phyloP scores from a whole-genome alignment of 2,797 vertebrate species.

The Esox lucius region DNA sequence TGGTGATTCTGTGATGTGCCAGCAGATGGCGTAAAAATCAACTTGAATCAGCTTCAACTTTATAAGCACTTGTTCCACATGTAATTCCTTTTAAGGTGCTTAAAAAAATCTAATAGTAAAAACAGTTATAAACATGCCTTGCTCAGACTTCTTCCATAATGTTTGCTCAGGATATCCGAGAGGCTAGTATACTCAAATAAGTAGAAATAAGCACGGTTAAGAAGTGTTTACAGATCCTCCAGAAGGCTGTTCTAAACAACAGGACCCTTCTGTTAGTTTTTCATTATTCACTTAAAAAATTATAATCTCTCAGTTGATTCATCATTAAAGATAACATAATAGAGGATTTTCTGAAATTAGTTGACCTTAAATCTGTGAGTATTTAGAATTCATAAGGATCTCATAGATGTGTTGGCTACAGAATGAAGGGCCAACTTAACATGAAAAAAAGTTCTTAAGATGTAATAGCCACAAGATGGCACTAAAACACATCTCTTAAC shows the following conservation, averaged over 20 bases:
- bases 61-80: too few relatives aligned
- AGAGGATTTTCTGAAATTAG: not conserved
- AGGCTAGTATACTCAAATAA: too few relatives aligned
- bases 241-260: too few relatives aligned
- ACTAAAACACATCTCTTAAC: conserved; percentile 27
- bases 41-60: not conserved
- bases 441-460: accelerated
- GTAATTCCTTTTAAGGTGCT: too few relatives aligned
- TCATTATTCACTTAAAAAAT: not conserved
- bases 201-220: too few relatives aligned
- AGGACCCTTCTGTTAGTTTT: too few relatives aligned
- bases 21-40: not conserved
- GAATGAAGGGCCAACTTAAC: not conserved
- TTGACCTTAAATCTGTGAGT: not conserved
- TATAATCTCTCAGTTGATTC: not conserved
- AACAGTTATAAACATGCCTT: not conserved
- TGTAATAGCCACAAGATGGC: conserved; percentile 48
- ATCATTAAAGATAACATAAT: not conserved
- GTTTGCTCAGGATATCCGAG: too few relatives aligned
- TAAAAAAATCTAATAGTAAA: not conserved
- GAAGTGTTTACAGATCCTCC: too few relatives aligned
- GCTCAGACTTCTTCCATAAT: too few relatives aligned
- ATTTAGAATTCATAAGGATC: not conserved
- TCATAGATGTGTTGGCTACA: not conserved
- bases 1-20: not conserved